These are phyloP conservation scores for Ectobius pallidus DNA, from an alignment of 2,888 invertebrate species.

Conservation along the genomic window DNA sequence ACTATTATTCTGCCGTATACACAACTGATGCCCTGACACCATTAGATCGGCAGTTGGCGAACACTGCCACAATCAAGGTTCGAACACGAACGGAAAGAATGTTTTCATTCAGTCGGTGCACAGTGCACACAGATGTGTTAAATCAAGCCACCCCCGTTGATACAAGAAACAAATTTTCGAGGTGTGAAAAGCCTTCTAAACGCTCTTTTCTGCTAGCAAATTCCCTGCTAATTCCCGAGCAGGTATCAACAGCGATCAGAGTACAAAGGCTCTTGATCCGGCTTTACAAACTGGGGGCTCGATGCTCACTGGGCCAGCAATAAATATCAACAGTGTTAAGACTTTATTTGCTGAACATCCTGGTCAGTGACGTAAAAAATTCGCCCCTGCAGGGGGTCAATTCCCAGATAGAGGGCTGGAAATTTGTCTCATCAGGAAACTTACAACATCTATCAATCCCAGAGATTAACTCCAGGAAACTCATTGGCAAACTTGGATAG, in stretches of 20 bases:
- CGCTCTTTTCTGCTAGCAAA: not conserved
- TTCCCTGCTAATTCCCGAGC: not conserved
- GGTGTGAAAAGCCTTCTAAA: conserved; percentile 6
- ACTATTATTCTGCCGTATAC: too few species aligned
- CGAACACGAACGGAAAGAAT: too few species aligned
- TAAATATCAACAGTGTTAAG: not conserved
- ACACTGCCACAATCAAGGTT: too few species aligned
- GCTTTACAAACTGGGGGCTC: not conserved
- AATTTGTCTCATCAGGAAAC: not conserved
- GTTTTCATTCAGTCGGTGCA: too few species aligned
- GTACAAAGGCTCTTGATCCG: not conserved
- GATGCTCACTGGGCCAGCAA: not conserved
- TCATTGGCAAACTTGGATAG: too few species aligned
- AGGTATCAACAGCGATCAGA: not conserved
- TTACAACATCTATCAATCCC: too few species aligned
- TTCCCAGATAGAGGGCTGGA: not conserved
- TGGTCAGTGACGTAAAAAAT: conserved; percentile 30
- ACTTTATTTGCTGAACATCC: not conserved
- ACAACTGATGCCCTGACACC: too few species aligned
- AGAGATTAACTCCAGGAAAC: too few species aligned
- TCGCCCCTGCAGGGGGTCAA: conserved; percentile 12
- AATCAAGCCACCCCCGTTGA: not conserved
- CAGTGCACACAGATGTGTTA: too few species aligned
- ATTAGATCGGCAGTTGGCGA: too few species aligned
- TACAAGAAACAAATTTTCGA: not conserved